Conservation (phyloP, 2,113 vertebrate species). For the Lota lota region DNA sequence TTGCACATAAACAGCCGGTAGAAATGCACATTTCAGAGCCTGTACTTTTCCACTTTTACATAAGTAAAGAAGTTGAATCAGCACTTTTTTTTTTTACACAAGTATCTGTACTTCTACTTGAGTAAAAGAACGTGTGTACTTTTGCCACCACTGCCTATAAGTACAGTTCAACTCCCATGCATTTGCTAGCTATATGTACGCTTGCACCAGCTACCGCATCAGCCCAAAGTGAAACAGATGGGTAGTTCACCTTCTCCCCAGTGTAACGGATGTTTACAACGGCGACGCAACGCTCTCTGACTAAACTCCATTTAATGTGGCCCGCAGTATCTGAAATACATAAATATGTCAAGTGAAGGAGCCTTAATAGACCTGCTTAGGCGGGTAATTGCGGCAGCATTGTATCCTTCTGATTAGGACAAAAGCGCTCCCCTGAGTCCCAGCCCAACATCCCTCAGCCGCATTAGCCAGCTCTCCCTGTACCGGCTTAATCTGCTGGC, state of each 20-base stretch:
- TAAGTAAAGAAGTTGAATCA: too few species aligned
- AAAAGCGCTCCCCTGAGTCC: constrained; percentile 85
- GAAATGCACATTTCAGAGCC: neutral
- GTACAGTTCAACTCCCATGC: too few species aligned
- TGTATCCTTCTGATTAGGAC: constrained; percentile 98
- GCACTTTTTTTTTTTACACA: too few species aligned
- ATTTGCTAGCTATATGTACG: too few species aligned
- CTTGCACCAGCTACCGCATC: constrained; percentile 2
- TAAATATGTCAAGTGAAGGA: constrained; percentile 95
- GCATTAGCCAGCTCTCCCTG: constrained; percentile 94
- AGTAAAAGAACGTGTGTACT: too few species aligned
- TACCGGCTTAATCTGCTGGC: constrained; percentile 96
- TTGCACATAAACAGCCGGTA: neutral
- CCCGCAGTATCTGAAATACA: constrained; percentile 94
- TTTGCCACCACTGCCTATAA: neutral
- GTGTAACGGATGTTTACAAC: constrained; percentile 78
- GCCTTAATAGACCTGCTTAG: constrained; percentile 98
- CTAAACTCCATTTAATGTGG: constrained; percentile 92
- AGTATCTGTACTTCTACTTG: too few species aligned
- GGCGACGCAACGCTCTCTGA: constrained; percentile 80
- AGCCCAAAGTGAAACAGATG: constrained; percentile 12
- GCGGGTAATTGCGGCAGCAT: constrained; percentile 94
- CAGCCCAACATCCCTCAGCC: constrained; percentile 81
- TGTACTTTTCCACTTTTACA: too few species aligned
- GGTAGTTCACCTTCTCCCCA: constrained; percentile 22